A percentile compares a stretch with the other conserved stretches of the same genome.
Evolutionary conservation across 1,140 invertebrate species (phyloP).

Genomic region (Zaprionus lachaisei): DNA sequence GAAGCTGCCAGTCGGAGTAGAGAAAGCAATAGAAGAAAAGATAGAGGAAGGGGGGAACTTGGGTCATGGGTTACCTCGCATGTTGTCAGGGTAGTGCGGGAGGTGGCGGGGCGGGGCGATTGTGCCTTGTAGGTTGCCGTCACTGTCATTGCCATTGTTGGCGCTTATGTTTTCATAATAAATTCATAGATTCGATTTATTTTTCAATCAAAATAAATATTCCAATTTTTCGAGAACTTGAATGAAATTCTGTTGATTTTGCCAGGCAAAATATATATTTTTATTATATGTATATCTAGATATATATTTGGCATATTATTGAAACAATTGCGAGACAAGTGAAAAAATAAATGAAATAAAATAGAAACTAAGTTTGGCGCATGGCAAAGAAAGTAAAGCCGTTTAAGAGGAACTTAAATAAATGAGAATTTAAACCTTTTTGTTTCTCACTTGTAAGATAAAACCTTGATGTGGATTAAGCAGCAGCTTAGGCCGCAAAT

Average conservation of each 20-base stretch:
- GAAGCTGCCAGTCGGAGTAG: conserved; percentile 18
- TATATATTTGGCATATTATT: conserved; percentile 2
- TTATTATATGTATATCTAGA: neutral
- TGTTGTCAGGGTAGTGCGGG: neutral
- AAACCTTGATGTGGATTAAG: neutral
- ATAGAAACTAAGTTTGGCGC: no score
- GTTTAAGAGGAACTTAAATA: neutral
- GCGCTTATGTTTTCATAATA: conserved; percentile 80
- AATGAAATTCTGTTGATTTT: conserved; percentile 47
- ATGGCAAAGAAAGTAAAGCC: neutral
- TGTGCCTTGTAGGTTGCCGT: conserved; percentile 30
- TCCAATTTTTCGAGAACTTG: conserved; percentile 46
- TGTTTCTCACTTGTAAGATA: neutral
- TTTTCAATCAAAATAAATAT: conserved; percentile 84
- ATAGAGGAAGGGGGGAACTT: neutral
- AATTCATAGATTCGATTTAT: conserved; percentile 84
- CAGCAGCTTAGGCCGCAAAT: conserved; percentile 42
- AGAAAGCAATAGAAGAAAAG: neutral
- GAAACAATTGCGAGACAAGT: neutral
- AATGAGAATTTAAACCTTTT: neutral
- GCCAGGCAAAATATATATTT: conserved; percentile 28
- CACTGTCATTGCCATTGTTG: conserved; percentile 62
- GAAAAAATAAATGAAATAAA: neutral
- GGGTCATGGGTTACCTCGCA: neutral
- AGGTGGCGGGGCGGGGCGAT: neutral